Base-by-base conservation (phyloP, 2,888 invertebrate species). In the Tetramorium bicarinatum region DNA sequence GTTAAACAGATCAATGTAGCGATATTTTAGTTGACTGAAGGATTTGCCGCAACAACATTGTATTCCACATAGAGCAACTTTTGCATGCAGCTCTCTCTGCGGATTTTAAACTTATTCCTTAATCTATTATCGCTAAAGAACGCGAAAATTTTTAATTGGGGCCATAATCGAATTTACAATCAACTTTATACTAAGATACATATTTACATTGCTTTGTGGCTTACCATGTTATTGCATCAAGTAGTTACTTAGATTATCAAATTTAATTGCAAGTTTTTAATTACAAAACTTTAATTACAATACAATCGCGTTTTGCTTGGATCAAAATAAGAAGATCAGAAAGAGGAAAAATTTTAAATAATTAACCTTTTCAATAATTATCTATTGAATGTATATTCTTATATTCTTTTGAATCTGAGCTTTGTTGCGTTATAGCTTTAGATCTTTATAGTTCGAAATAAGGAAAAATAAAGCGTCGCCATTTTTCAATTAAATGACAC, bases 61-160 rank as follows among this genome's bases (percentile, higher is more conserved):
- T 59, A 72, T 49, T 80, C 18, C 38, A 47, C 21, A 15, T 59
- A 52, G n/a, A 62, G 38, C 38, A 44, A 62, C 25, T 29, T 52
- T 61, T 7, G n/a, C 29, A 44, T 21, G 25, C 4, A 44, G 8
- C 15, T 64, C 3, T 15, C 13, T 56, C 15, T 71, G 13, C 71
- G 34, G 15, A 13, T 61, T 56, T 72, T 72, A 0, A 34, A 71
- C 15, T 56, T 72, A 47, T 59, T 71, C n/a, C 38, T 71, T 59
- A 47, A 47, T 6, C 11, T 56, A 38, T 18, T 52, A 18, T 56
- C 9, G 21, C 15, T 47, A 47, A 71, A 29, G 13, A 79, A 47
- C 8, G 44, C 6, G 18, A 47, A 34, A 11, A 59, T 59, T 21
- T 62, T 77, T 69, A 13, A 77, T 54, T 41, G 29, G 41, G n/a